Base-by-base conservation (phyloP, 2,888 invertebrate genomes). In the Nematopogon swammerdamellus region DNA sequence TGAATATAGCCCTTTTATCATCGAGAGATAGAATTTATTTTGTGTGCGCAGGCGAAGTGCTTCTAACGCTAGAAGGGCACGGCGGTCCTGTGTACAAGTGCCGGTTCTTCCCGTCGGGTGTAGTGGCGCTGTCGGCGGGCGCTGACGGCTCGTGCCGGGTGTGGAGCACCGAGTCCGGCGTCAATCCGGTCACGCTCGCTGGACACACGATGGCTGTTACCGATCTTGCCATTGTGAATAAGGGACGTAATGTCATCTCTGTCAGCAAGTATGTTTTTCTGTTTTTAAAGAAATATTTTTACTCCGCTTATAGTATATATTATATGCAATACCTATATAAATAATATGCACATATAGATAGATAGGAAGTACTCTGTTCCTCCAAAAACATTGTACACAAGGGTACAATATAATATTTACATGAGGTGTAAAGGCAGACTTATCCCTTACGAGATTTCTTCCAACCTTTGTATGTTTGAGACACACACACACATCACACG, bases 71-170 rank as follows among this genome's bases (percentile, higher is more conserved):
- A 48, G 72, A 80, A 56, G 89, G 88, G 1, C 89, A 90, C 67
- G 72, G 82, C 19, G 85, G 85, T 46, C 87, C 89, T 53, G 81
- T 86, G 4, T 87, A 88, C 65, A 82, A 79, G 52, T 85, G 86
- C 61, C 70, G 75, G 50, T 87, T 87, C 62, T 90, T 89, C 58
- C 89, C 89, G 20, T 89, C 88, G 16, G 88, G 87, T 1, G 62
- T 85, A 49, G 88, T 89, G 2, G 68, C 86, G 1, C 62, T 89
- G 48, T 83, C 84, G 44, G 85, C 84, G 19, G 88, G 88, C 10
- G 84, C 86, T 30, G 90, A 90, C 68, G 84, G 86, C 59, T 81
- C 82, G 43, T 68, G 86, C 43, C 84, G 85, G 62, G 80, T 90
- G 51, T 90, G 88, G 88, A 86, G 85, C 48, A 85, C 85, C 0